A percentile compares a stretch with the other conserved stretches of the same genome.
Conservation (phyloP, 2,888 invertebrate species). For the Pristionchus arcanus region DNA sequence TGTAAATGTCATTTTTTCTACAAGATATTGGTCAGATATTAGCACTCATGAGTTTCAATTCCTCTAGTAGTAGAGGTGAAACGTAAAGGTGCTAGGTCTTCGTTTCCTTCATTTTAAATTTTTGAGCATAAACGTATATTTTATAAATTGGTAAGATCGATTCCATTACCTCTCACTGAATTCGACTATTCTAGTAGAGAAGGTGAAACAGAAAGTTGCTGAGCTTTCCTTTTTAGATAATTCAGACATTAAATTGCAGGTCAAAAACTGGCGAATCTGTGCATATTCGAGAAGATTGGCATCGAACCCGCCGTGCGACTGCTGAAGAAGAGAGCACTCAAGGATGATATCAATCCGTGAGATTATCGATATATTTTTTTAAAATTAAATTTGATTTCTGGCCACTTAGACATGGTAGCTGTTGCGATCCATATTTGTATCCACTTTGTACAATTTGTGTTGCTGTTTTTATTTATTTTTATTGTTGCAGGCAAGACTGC, state of each 20-base stretch:
- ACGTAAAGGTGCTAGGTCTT: no score
- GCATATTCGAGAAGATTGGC: background rate
- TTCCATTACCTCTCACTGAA: background rate
- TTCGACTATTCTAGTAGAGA: background rate
- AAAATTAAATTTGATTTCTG: no score
- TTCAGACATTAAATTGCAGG: background rate
- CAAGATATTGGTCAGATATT: no score
- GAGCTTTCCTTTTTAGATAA: background rate
- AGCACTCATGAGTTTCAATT: no score
- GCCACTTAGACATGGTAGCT: no score
- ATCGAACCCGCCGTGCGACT: background rate
- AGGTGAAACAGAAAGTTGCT: background rate
- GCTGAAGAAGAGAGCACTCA: conserved; percentile 30
- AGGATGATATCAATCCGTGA: conserved; percentile 4
- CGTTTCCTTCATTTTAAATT: no score
- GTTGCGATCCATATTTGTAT: background rate
- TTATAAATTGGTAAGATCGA: no score
- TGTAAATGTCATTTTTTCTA: no score
- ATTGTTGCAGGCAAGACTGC: background rate
- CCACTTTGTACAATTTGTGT: background rate
- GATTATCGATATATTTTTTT: conserved; percentile 20
- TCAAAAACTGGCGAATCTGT: background rate
- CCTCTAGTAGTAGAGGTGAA: no score
- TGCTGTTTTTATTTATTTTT: background rate
- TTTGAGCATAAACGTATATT: no score